Base-by-base conservation (phyloP, 2,797 vertebrate genomes). In the Pteropus rufus region DNA sequence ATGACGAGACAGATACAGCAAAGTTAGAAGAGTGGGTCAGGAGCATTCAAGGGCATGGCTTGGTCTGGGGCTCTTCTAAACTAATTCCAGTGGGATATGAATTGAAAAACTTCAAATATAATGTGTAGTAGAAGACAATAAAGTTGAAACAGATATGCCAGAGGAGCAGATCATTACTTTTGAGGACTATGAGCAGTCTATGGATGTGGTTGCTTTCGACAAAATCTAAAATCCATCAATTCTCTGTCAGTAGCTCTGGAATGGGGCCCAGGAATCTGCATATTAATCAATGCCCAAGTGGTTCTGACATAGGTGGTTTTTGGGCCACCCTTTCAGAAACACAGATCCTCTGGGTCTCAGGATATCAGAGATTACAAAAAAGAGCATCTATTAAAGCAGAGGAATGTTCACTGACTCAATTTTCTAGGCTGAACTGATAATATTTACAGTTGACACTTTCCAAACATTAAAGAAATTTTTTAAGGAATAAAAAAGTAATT, bases 201-300 rank as follows among this genome's bases (percentile, higher is more conserved):
- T 99, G 99, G 99, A 99, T 19, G 99, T 99, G 31, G 99, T 99
- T 41, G 99, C 99, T 76, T 99, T 99, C 98, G 99, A 99, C 98
- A 99, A 99, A 97, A 99, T 99, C 98, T 99, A 98, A 99, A 54
- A 23, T 36, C 39, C n/a, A 31, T 89, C 94, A 70, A 18, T 49
- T 49, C 41, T 82, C 23, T 70, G 46, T 73, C 49, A 69, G 52
- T 6, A 46, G 67, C 34, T 58, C 72, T 52, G 62, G 62, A 16
- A 10, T 19, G 4, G 34, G 72, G 0, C 58, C 80, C 84, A 72
- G 56, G n/a, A 89, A 70, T 89, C 41, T 72, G 8, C 54, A 31
- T 56, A n/a, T 44, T 58, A 46, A 49, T 67, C n/a, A 69, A 15
- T 15, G 16, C 19, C 44, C 26, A 64, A 31, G 36, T 76, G 29